Conservation (phyloP, 2,888 invertebrate species). For the Agrochola lychnidis region DNA sequence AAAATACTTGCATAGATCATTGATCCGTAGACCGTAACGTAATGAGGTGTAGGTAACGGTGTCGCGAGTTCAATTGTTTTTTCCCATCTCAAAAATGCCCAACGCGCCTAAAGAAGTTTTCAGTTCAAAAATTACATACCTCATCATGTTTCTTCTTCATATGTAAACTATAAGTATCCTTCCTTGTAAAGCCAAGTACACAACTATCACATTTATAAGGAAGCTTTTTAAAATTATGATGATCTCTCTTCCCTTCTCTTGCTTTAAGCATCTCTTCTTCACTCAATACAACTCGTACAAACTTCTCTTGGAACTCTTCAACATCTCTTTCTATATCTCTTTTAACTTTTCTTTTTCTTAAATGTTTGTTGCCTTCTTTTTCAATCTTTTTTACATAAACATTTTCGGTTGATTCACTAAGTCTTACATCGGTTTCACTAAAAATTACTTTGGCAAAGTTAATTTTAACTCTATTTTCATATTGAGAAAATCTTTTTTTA, state of each 20-base stretch:
- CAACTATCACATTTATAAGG: constrained; percentile 81
- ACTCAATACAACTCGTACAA: constrained; percentile 69
- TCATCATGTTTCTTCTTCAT: constrained; percentile 74
- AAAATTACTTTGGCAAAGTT: background rate
- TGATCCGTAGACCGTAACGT: too few species aligned
- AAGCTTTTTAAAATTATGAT: constrained; percentile 81
- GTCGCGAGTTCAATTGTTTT: too few species aligned
- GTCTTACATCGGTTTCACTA: background rate
- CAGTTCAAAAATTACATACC: constrained; percentile 59
- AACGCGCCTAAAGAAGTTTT: too few species aligned
- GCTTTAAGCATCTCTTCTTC: constrained; percentile 76
- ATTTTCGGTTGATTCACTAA: background rate
- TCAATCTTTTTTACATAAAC: constrained; percentile 10
- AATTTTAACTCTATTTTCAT: background rate
- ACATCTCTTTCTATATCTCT: constrained; percentile 13
- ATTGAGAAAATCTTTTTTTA: background rate
- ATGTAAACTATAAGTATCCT: constrained; percentile 73
- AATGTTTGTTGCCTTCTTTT: constrained; percentile 9
- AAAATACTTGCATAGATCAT: too few species aligned
- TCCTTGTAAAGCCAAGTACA: constrained; percentile 78
- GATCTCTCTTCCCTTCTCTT: constrained; percentile 77
- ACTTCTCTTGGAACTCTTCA: constrained; percentile 67
- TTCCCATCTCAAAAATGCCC: too few species aligned
- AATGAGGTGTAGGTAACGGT: too few species aligned
- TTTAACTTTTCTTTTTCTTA: constrained; percentile 2